Evolutionary conservation across 2,113 vertebrate genomes (phyloP), one percentile per base, ranked within the genome.

Genomic region (Cephalopholis sonnerati): DNA sequence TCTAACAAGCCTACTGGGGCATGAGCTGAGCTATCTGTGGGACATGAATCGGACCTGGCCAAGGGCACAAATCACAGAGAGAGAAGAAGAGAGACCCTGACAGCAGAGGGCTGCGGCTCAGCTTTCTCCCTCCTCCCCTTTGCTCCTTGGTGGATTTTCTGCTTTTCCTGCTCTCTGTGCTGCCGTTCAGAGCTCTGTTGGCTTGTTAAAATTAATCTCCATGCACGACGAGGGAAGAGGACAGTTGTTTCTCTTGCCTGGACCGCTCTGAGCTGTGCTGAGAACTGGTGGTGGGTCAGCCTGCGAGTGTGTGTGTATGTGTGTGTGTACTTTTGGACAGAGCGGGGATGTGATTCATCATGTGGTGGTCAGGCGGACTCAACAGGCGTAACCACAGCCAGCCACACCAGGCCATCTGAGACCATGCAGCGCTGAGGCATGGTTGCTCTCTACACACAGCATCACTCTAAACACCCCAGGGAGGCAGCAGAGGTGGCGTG

Each of bases 361-460:
- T 92, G 81, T 86, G 87, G 93, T 79, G 94, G 94, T 95, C 91
- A 93, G 93, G 71, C 85, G 63, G 86, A 90, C 92, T 95, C 94
- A 95, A 92, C 94, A 92, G 93, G 89, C 91, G 63, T 87, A 92
- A 94, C 93, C 94, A 90, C 93, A 95, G 92, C 82, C 90, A 90
- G 91, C 94, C 94, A 92, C 94, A 94, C 89, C 89, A 89, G 87
- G 89, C 86, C 91, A 89, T 93, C 89, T 91, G 94, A 94, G 88
- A 93, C 83, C 87, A 87, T 63, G 87, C 79, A 83, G 84, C 20
- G 71, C 84, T 86, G 74, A 88, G 89, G 86, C 87, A 84, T 82
- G 88, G 89, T 85, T 84, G 87, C 78, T 87, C 85, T 89, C 78
- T 80, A 46, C 87, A 92, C 89, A 90, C 87, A 83, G 88, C 89